Evolutionary conservation across 2,888 invertebrate genomes (phyloP).

Genomic region (Tetranychus truncatus): DNA sequence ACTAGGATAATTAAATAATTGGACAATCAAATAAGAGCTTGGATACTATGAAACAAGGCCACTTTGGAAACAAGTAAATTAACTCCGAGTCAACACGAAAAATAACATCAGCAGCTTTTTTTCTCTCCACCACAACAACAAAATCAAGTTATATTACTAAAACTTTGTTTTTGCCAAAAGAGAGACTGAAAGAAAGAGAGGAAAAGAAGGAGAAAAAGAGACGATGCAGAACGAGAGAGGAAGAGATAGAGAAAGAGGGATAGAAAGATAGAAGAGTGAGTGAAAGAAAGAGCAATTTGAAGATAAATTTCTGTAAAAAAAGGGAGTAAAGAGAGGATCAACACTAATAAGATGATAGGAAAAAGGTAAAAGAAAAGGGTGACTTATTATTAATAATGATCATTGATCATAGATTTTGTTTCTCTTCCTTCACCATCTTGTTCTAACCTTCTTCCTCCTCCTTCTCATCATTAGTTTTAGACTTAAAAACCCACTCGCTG

Average conservation of each 20-base stretch:
- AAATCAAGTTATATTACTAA: no score
- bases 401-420: not conserved
- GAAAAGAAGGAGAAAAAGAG: not conserved
- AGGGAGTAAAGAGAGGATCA: not conserved
- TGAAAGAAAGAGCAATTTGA: not conserved
- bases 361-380: not conserved
- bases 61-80: no score
- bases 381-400: not conserved
- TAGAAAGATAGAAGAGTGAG: not conserved
- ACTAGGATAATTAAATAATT: no score
- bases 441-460: not conserved
- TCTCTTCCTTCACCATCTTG: not conserved
- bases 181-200: not conserved
- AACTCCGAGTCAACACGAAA: no score
- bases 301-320: not conserved
- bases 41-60: no score
- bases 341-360: not conserved
- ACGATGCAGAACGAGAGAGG: not conserved
- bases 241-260: not conserved
- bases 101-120: no score
- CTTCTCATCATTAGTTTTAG: not conserved
- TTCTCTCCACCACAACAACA: no score
- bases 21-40: no score
- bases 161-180: no score
- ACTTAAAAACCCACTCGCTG: not conserved